Evolutionary conservation across 2,113 vertebrate genomes (phyloP).

Genomic region (Acanthochromis polyacanthus): DNA sequence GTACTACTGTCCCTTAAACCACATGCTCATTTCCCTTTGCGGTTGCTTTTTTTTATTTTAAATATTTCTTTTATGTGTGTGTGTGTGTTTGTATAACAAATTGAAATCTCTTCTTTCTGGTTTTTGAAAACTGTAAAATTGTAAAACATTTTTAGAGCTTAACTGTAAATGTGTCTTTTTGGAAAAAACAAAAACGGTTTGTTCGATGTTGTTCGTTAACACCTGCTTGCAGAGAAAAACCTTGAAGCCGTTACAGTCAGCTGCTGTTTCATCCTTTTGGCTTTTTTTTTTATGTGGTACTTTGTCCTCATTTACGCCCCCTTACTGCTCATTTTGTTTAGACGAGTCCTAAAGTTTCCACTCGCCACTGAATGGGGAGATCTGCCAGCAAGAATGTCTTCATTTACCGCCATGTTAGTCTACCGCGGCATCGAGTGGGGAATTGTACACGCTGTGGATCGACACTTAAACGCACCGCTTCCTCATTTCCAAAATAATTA

Average conservation of each 20-base stretch:
- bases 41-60: neutral
- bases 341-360: neutral
- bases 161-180: slow-evolving; percentile 75
- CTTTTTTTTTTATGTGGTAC: slow-evolving; percentile 3
- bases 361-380: slow-evolving; percentile 15
- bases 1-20: slow-evolving; percentile 40
- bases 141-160: slow-evolving; percentile 76
- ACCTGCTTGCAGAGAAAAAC: slow-evolving; percentile 60
- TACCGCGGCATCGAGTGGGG: too few species aligned
- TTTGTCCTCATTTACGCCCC: neutral
- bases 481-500: too few species aligned
- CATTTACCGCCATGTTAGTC: neutral
- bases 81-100: slow-evolving; percentile 42
- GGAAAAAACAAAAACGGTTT: slow-evolving; percentile 35
- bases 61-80: neutral
- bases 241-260: slow-evolving; percentile 54
- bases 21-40: neutral
- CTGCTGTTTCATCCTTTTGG: slow-evolving; percentile 22
- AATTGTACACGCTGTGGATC: too few species aligned
- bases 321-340: neutral
- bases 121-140: slow-evolving; percentile 78
- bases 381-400: neutral
- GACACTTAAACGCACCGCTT: too few species aligned
- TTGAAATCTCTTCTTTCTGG: slow-evolving; percentile 24
- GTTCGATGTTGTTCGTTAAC: slow-evolving; percentile 60